These are phyloP conservation scores for Caloenas nicobarica DNA, from an alignment of 2,113 vertebrate genomes.

Conservation along the genomic window DNA sequence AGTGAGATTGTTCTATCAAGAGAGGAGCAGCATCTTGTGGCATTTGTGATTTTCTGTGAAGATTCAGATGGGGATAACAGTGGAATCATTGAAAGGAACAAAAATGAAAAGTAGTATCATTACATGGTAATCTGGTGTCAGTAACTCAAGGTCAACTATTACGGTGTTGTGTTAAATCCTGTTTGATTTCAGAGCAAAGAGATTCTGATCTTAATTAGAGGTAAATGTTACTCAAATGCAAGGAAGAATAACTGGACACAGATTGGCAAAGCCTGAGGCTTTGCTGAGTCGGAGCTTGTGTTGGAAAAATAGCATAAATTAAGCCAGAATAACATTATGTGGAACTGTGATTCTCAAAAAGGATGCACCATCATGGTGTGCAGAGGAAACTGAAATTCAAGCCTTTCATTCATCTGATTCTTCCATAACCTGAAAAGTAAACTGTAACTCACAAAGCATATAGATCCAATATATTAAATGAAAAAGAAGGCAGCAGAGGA, in stretches of 20 bases:
- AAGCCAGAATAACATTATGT: neutral
- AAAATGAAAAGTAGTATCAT: neutral
- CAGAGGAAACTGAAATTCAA: neutral
- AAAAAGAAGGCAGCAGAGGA: neutral
- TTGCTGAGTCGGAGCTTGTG: neutral
- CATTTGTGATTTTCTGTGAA: neutral
- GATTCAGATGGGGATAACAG: neutral
- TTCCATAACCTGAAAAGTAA: neutral
- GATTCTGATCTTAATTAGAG: neutral
- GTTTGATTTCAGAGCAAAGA: neutral
- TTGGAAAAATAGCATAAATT: neutral
- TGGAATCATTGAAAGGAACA: neutral
- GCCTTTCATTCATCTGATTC: rapidly evolving
- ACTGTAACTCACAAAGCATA: neutral
- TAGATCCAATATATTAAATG: neutral
- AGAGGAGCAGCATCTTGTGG: neutral
- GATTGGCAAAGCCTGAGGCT: neutral
- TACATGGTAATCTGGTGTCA: neutral
- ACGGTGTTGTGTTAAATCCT: neutral
- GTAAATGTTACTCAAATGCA: neutral
- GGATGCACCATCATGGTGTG: neutral
- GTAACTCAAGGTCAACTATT: neutral
- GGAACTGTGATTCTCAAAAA: neutral
- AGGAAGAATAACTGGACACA: neutral
- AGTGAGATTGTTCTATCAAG: neutral